A percentile compares a stretch with the other conserved stretches of the same genome.
These are phyloP conservation scores for Oreochromis tanganicae DNA, from an alignment of 2,113 vertebrate genomes.

Conservation along the genomic window DNA sequence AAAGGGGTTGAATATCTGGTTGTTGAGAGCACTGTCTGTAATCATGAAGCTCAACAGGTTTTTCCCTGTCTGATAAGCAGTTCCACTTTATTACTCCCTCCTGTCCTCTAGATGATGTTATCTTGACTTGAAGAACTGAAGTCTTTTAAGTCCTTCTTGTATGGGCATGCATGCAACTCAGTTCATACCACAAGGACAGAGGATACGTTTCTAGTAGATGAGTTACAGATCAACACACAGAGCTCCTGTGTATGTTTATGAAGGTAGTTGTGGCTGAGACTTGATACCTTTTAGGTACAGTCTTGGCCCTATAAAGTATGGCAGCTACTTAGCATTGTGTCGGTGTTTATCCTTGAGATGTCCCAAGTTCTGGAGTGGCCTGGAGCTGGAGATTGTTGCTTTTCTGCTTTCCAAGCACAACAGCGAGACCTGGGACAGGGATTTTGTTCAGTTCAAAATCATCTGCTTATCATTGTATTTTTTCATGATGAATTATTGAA, in stretches of 20 bases:
- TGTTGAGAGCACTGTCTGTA: neutral
- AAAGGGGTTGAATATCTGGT: neutral
- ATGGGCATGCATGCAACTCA: neutral
- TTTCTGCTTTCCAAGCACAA: neutral
- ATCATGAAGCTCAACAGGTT: conserved; percentile 12
- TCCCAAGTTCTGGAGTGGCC: neutral
- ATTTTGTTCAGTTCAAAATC: neutral
- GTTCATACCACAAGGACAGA: neutral
- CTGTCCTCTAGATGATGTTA: neutral
- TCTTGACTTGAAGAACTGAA: neutral
- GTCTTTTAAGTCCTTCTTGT: neutral
- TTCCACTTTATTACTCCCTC: neutral
- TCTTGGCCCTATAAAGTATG: neutral
- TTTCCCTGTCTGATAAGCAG: neutral
- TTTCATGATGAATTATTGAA: neutral
- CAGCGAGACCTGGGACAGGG: neutral
- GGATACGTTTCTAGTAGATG: neutral
- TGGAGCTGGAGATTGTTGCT: neutral
- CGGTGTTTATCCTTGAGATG: neutral
- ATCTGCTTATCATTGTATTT: neutral
- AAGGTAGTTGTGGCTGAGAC: neutral
- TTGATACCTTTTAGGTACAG: neutral
- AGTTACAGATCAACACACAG: neutral
- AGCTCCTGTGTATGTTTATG: neutral
- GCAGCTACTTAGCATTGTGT: neutral